Evolutionary conservation across 2,888 invertebrate genomes (phyloP).

Genomic region (Diabrotica balteata): DNA sequence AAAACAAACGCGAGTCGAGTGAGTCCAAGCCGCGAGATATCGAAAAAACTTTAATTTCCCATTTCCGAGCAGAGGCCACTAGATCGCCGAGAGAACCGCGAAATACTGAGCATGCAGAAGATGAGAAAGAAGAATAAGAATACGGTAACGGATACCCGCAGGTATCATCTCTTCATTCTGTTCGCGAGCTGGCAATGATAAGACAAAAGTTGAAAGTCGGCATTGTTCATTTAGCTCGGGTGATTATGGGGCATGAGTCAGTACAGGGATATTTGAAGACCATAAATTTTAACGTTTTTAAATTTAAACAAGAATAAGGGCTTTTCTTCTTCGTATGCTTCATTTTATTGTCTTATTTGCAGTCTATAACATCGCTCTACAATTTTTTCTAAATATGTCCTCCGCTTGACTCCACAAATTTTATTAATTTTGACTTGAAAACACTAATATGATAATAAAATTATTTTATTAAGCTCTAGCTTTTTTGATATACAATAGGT

Average conservation of each 20-base stretch:
- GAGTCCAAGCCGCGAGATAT: conserved; percentile 6
- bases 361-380: too few relatives aligned
- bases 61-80: conserved; percentile 26
- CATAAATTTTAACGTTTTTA: background rate
- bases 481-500: too few relatives aligned
- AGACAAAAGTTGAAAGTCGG: conserved; percentile 13
- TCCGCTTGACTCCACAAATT: too few relatives aligned
- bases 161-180: conserved; percentile 26
- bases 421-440: too few relatives aligned
- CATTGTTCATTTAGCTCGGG: too few relatives aligned
- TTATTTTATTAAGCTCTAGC: too few relatives aligned
- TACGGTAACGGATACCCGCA: conserved; percentile 14
- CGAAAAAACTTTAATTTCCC: conserved; percentile 24
- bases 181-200: conserved; percentile 17
- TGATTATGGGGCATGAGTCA: conserved; percentile 1
- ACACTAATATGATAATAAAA: too few relatives aligned
- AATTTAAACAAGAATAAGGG: background rate
- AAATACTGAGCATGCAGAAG: conserved; percentile 32
- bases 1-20: conserved; percentile 6
- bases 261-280: background rate
- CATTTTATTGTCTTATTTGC: too few relatives aligned
- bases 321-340: too few relatives aligned
- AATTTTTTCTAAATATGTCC: too few relatives aligned
- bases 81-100: conserved; percentile 26
- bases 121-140: conserved; percentile 19